Conservation (phyloP, 2,888 invertebrate genomes). For the Papilio demoleus region DNA sequence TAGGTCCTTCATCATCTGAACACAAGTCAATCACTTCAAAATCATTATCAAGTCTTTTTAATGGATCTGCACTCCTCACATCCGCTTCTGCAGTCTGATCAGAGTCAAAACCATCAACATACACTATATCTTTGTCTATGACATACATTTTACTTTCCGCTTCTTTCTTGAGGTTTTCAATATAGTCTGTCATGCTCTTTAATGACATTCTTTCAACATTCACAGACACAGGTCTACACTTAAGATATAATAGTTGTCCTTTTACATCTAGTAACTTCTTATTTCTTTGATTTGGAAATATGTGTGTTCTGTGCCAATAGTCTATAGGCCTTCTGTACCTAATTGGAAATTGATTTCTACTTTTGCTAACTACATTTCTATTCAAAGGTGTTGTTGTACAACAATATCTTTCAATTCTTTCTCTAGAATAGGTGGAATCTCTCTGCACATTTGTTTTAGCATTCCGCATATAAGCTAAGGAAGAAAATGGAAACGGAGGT, state of each 20-base stretch:
- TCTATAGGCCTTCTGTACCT: conserved; percentile 75
- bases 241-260: conserved; percentile 77
- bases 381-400: conserved; percentile 59
- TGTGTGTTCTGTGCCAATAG: conserved; percentile 74
- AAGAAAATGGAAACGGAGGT: conserved; percentile 78
- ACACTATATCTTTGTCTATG: conserved; percentile 73
- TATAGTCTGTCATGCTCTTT: conserved; percentile 71
- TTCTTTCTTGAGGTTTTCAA: conserved; percentile 63
- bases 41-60: conserved; percentile 65
- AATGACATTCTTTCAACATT: conserved; percentile 70
- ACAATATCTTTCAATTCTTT: conserved; percentile 76
- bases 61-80: conserved; percentile 61
- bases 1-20: conserved; percentile 85
- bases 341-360: conserved; percentile 71
- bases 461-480: conserved; percentile 73
- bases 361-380: conserved; percentile 70
- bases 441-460: conserved; percentile 63
- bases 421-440: conserved; percentile 67
- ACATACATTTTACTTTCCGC: conserved; percentile 54
- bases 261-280: conserved; percentile 73
- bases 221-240: conserved; percentile 79
- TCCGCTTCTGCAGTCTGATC: conserved; percentile 61
- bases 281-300: conserved; percentile 72
- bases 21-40: conserved; percentile 87
- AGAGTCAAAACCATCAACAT: conserved; percentile 69